These are phyloP conservation scores for Spongilla lacustris DNA, from an alignment of 37 sponge, comb jelly and placozoan genomes.

Conservation along the genomic window DNA sequence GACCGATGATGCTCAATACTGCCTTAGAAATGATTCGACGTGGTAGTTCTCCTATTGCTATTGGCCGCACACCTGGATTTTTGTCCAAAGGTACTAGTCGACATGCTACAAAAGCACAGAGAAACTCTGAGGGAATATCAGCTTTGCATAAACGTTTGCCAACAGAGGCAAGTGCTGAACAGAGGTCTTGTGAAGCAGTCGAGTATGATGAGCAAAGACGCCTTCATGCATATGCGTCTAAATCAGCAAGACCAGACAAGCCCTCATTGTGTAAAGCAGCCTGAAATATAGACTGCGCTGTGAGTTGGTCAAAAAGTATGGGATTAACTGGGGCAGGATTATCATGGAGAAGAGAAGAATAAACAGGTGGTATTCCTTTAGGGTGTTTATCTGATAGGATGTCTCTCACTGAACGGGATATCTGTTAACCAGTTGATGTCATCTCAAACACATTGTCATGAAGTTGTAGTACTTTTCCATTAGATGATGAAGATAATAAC, in stretches of 20 bases:
- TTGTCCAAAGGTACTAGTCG: constrained; percentile 62
- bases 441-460: too few relatives aligned
- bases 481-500: too few relatives aligned
- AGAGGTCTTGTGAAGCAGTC: constrained; percentile 31
- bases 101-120: constrained; percentile 38
- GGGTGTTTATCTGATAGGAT: constrained; percentile 47
- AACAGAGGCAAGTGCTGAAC: constrained; percentile 28
- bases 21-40: constrained; percentile 59
- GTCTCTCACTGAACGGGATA: constrained; percentile 15
- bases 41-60: constrained; percentile 62
- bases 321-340: constrained; percentile 7
- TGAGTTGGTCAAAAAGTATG: constrained; percentile 14
- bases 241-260: constrained; percentile 42
- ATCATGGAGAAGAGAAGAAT: not conserved
- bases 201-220: constrained; percentile 43
- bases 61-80: constrained; percentile 50
- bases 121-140: constrained; percentile 33
- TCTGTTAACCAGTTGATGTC: too few relatives aligned
- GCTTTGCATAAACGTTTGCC: constrained; percentile 36
- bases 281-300: constrained; percentile 5
- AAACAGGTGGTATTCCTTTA: constrained; percentile 2
- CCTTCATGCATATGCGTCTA: constrained; percentile 52
- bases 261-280: constrained; percentile 35
- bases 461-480: too few relatives aligned
- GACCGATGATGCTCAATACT: constrained; percentile 12